These are phyloP conservation scores for Mandrillus leucophaeus DNA, from an alignment of 2,113 vertebrate genomes.

Conservation along the genomic window DNA sequence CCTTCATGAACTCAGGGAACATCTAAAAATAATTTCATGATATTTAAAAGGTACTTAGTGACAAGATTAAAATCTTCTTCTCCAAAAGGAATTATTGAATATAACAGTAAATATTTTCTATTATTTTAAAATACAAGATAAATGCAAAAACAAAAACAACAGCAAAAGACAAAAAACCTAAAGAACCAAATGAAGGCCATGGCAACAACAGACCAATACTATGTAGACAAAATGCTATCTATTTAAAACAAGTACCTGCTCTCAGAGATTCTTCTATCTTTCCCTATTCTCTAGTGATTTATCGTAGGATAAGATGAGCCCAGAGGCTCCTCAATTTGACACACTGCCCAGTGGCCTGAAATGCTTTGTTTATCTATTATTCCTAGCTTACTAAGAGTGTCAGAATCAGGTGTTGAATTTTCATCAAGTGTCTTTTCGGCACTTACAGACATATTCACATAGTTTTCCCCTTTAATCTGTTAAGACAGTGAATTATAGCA, in stretches of 20 bases:
- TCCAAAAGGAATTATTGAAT: conserved; percentile 29
- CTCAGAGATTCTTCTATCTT: neutral
- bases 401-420: conserved; percentile 39
- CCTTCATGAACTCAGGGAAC: conserved; percentile 41
- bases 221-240: neutral
- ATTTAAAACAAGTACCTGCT: neutral
- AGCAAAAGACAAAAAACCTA: neutral
- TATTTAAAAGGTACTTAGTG: conserved; percentile 44
- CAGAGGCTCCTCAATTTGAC: conserved; percentile 29
- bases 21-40: conserved; percentile 55
- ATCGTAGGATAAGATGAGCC: neutral
- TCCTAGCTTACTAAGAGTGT: conserved; percentile 25
- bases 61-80: conserved; percentile 38
- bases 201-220: neutral
- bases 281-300: conserved; percentile 40
- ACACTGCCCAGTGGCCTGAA: neutral
- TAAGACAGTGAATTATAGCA: conserved; percentile 34
- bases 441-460: conserved; percentile 2
- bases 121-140: conserved; percentile 14
- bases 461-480: conserved; percentile 31
- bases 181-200: neutral
- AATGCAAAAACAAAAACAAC: neutral
- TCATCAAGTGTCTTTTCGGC: conserved; percentile 50
- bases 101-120: neutral
- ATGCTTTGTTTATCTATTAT: conserved; percentile 51